Conservation (phyloP, 2,113 vertebrate species). For the Patagioenas fasciata region DNA sequence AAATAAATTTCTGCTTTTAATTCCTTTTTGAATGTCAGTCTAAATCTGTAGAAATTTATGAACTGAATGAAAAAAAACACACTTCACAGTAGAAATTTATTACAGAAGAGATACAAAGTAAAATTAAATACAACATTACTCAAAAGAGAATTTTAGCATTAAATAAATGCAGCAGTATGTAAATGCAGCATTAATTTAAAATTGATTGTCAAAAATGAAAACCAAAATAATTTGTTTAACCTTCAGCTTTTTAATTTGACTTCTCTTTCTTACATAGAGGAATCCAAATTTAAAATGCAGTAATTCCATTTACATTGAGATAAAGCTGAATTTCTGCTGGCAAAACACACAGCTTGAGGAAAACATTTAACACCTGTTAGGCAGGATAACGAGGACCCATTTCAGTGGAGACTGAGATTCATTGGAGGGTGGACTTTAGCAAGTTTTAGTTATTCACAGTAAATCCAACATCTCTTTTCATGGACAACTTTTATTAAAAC, state of each 20-base stretch:
- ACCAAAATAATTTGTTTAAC: neutral
- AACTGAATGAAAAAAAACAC: neutral
- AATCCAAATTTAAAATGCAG: neutral
- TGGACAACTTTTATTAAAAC: neutral
- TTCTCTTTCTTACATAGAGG: neutral
- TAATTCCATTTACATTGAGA: neutral
- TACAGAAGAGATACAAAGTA: neutral
- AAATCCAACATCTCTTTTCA: neutral
- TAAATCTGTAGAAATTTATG: neutral
- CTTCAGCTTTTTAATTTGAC: neutral
- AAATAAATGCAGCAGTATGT: neutral
- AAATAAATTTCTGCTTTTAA: neutral
- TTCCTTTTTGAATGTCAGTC: neutral
- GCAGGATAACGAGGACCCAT: rapidly evolving
- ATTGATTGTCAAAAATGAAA: neutral
- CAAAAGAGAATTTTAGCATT: neutral
- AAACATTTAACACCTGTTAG: neutral
- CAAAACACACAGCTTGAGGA: neutral
- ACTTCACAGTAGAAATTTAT: neutral
- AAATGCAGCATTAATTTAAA: neutral
- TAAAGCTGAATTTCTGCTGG: neutral
- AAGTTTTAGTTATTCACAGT: neutral
- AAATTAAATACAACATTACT: neutral
- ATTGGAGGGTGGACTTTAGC: neutral
- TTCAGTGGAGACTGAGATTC: rapidly evolving